Conservation (phyloP, 2,888 invertebrate species). For the Mantis religiosa region DNA sequence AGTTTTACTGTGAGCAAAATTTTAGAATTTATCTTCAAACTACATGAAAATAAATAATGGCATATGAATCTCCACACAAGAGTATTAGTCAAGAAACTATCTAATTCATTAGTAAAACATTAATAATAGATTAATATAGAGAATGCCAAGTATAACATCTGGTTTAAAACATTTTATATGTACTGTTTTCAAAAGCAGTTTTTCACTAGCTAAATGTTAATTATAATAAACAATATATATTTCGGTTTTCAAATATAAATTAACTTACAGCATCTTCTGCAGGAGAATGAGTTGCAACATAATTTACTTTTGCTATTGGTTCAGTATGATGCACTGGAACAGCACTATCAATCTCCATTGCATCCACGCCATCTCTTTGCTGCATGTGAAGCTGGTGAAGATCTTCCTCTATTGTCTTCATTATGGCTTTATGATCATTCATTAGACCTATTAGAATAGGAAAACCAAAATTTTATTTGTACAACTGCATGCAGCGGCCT, state of each 20-base stretch:
- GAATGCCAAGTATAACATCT: no score
- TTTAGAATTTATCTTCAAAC: no score
- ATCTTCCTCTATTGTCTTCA: constrained; percentile 78
- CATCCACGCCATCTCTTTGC: constrained; percentile 34
- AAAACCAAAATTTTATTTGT: constrained; percentile 29
- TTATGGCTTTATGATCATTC: constrained; percentile 82
- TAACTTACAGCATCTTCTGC: constrained; percentile 72
- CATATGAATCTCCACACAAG: no score
- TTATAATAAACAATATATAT: no score
- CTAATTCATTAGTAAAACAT: no score
- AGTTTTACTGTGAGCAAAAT: no score
- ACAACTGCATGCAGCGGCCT: constrained; percentile 43
- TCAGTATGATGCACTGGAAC: constrained; percentile 32
- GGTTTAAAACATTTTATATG: no score
- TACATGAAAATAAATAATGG: no score
- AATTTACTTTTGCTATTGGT: constrained; percentile 67
- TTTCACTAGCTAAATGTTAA: no score
- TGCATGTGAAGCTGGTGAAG: constrained; percentile 61
- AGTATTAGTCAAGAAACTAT: no score
- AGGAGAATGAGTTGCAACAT: constrained; percentile 73
- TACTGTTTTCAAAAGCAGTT: no score
- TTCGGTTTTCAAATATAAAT: neutral
- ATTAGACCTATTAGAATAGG: constrained; percentile 61
- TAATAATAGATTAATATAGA: no score
- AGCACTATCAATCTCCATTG: constrained; percentile 35